Evolutionary conservation across 2,797 vertebrate species (phyloP).

Genomic region (Macropus fuliginosus): DNA sequence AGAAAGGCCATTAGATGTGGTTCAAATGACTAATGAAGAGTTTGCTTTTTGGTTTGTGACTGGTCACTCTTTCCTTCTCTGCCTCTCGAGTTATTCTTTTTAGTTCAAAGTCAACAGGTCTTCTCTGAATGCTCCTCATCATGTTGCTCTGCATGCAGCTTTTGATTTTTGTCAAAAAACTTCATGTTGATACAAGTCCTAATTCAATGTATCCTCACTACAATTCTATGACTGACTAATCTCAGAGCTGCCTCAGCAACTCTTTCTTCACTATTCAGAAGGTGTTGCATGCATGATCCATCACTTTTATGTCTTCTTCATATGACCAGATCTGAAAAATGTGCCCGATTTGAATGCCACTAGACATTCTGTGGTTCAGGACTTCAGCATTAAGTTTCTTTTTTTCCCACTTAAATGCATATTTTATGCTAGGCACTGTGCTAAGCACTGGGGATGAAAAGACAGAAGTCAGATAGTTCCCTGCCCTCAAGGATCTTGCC

Average conservation of each 20-base stretch:
- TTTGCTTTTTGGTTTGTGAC: slow-evolving; percentile 62
- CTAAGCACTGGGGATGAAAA: no score
- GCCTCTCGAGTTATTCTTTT: slow-evolving; percentile 52
- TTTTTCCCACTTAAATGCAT: no score
- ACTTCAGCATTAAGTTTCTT: neutral
- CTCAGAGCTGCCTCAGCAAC: neutral
- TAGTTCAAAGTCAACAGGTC: slow-evolving; percentile 54
- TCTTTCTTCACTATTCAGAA: neutral
- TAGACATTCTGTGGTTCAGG: slow-evolving; percentile 25
- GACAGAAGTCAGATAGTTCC: no score
- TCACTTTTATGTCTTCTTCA: slow-evolving; percentile 36
- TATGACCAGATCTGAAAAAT: slow-evolving; percentile 44
- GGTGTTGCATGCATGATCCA: neutral
- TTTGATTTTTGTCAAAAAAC: neutral
- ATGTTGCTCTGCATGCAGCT: neutral
- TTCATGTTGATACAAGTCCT: neutral
- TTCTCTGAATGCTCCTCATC: neutral
- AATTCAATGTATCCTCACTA: neutral
- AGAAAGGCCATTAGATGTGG: neutral
- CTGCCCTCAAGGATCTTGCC: no score
- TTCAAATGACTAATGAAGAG: slow-evolving; percentile 63
- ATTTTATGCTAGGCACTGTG: no score
- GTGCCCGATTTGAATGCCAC: slow-evolving; percentile 48
- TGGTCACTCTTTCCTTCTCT: slow-evolving; percentile 56
- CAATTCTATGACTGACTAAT: neutral